Base-by-base conservation (phyloP, 2,113 vertebrate species). In the Pyrgilauda ruficollis region DNA sequence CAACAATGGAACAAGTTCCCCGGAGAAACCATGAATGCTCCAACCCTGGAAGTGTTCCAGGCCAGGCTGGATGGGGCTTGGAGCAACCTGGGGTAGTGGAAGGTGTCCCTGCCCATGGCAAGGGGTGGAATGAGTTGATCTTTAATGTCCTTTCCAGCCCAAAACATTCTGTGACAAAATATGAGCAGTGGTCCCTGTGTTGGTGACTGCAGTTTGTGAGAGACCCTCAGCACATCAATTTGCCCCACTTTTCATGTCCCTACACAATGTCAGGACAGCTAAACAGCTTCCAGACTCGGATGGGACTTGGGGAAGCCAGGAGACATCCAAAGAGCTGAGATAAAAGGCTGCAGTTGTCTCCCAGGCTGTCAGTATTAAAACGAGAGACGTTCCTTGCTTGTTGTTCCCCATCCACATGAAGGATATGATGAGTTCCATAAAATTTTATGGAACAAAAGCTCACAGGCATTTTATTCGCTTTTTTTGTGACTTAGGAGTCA, bases 321-420 rank as follows among this genome's bases (percentile, higher is more conserved):
- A 59, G 47, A 28, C 44, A 37, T 12, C 15, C 68, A 23, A 63
- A 1, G 12, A 78, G 20, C 64, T 56, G 73, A 75, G 47, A 75
- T 16, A 70, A 78, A 89, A 72, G 41, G 67, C 59, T 67, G 7
- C 11, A 61, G 56, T 59, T 77, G 27, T 69, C 58, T 93, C 78
- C 63, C 41, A 80, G 39, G 41, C 27, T 76, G 22, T 35, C 35
- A 39, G 35, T 30, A 39, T 69, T 66, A 50, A 79, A 73, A 50
- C 0, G 0, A 44, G 77, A 90, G 43, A 62, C 0, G 0, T 74
- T 49, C 26, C 26, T 63, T 35, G 73, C 50, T 79, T 58, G 17
- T 72, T 61, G 52, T 39, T 75, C 22, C 55, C 28, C 59, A 69
- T 61, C 49, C 86, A 56, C 31, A 19, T 11, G 62, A 82, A 84